phyloP scores from a whole-genome alignment of 2,888 invertebrate species.

The Lasioglossum morio region DNA sequence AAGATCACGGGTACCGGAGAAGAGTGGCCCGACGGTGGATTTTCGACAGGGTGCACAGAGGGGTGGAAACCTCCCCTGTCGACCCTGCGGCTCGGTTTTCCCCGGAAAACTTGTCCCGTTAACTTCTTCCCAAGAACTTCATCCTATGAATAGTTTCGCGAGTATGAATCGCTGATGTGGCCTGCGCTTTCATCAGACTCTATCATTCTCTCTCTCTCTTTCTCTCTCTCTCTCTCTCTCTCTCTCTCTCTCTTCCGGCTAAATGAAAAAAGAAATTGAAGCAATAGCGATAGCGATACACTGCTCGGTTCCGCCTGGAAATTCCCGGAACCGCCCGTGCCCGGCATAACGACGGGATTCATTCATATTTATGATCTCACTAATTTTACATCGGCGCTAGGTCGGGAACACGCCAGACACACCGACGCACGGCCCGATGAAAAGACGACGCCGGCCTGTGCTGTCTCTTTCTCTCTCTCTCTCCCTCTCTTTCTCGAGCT shows the following conservation, averaged over 20 bases:
- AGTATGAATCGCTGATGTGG: conserved; percentile 59
- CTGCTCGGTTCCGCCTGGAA: conserved; percentile 25
- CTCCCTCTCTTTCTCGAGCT: conserved; percentile 26
- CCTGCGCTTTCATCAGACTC: conserved; percentile 39
- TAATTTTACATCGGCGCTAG: conserved; percentile 48
- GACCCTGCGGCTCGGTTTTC: conserved; percentile 11
- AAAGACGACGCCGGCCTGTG: conserved; percentile 61
- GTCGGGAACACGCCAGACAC: conserved; percentile 23
- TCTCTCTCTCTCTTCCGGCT: not conserved
- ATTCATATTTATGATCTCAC: conserved; percentile 58
- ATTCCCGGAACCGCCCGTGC: conserved; percentile 40
- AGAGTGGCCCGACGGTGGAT: conserved; percentile 50
- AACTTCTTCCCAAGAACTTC: conserved; percentile 62
- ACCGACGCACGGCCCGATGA: conserved; percentile 54
- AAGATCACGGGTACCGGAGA: conserved; percentile 56
- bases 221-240: not conserved
- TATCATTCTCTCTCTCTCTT: not conserved
- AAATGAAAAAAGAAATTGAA: conserved; percentile 41
- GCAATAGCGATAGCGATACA: conserved; percentile 51
- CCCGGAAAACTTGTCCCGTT: conserved; percentile 61
- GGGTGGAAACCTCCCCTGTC: conserved; percentile 1
- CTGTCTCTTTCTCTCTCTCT: not conserved
- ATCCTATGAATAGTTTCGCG: conserved; percentile 54
- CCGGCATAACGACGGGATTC: conserved; percentile 35
- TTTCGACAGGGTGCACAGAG: conserved; percentile 59